phyloP scores from a whole-genome alignment of 2,888 invertebrate species.

The Homarus gammarus region DNA sequence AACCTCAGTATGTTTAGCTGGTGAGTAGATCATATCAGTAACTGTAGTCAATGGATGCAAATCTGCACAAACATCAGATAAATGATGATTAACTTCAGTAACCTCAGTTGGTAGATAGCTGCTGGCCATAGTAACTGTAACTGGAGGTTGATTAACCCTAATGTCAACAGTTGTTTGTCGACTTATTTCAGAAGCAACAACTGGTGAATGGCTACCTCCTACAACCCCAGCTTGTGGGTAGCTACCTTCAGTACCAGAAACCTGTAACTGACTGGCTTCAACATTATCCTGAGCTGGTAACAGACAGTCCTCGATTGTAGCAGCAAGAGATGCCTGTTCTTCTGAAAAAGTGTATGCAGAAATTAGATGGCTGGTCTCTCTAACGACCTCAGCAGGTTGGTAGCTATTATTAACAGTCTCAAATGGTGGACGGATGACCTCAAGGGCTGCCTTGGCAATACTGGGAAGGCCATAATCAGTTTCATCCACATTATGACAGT shows the following conservation, averaged over 20 bases:
- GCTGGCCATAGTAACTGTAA: not conserved
- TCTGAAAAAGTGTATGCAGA: not conserved
- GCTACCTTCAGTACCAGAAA: not conserved
- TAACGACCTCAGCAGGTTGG: too few species aligned
- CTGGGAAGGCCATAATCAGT: not conserved
- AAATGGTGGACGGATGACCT: not conserved
- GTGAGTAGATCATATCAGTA: too few species aligned
- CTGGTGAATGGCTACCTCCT: not conserved
- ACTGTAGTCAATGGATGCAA: not conserved
- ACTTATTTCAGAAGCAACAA: not conserved
- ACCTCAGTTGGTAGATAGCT: not conserved
- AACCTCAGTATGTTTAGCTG: not conserved
- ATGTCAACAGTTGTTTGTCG: not conserved
- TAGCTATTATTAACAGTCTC: not conserved
- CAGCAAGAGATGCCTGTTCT: not conserved
- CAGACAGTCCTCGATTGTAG: not conserved
- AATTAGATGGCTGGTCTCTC: not conserved
- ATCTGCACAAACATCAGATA: not conserved
- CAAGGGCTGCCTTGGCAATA: not conserved
- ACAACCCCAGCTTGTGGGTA: not conserved
- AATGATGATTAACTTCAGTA: not conserved
- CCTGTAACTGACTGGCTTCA: not conserved
- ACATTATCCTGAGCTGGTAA: not conserved
- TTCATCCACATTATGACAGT: not conserved
- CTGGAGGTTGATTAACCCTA: not conserved